phyloP scores from a whole-genome alignment of 2,888 invertebrate genomes.

The Agrilus mali region DNA sequence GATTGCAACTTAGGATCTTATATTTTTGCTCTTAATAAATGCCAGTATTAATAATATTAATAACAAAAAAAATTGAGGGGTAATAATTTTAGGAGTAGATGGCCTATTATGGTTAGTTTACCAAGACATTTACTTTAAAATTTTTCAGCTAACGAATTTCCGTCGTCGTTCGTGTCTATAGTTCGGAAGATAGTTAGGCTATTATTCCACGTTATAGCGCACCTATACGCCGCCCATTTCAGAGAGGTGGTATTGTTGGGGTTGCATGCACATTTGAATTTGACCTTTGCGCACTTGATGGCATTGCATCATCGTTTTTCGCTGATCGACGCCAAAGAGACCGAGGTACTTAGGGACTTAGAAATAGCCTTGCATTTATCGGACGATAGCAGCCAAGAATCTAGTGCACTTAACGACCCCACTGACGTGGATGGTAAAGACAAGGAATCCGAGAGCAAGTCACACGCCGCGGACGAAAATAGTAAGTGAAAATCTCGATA shows the following conservation, averaged over 20 bases:
- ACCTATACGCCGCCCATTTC: slow-evolving; percentile 96
- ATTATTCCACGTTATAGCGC: slow-evolving; percentile 96
- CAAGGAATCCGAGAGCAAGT: slow-evolving; percentile 12
- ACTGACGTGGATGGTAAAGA: slow-evolving; percentile 9
- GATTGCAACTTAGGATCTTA: too few species aligned
- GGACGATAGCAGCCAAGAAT: slow-evolving; percentile 20
- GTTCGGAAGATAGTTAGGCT: slow-evolving; percentile 93
- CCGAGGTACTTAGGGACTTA: slow-evolving; percentile 85
- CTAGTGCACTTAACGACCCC: slow-evolving; percentile 20
- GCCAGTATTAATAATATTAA: too few species aligned
- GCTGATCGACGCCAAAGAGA: slow-evolving; percentile 91
- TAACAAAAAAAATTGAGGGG: too few species aligned
- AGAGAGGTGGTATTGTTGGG: slow-evolving; percentile 87
- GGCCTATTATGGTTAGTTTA: too few species aligned
- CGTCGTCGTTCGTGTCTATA: slow-evolving; percentile 84
- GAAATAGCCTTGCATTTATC: slow-evolving; percentile 61
- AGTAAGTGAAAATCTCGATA: slow-evolving; percentile 27
- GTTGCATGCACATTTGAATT: slow-evolving; percentile 92
- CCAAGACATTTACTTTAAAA: too few species aligned
- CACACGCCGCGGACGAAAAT: slow-evolving; percentile 21
- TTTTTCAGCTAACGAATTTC: slow-evolving; percentile 78
- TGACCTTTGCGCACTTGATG: slow-evolving; percentile 93
- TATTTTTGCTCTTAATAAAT: too few species aligned
- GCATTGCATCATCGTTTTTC: slow-evolving; percentile 75
- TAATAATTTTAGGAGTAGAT: too few species aligned